Evolutionary conservation across 2,113 vertebrate species (phyloP).

Genomic region (Physeter macrocephalus): DNA sequence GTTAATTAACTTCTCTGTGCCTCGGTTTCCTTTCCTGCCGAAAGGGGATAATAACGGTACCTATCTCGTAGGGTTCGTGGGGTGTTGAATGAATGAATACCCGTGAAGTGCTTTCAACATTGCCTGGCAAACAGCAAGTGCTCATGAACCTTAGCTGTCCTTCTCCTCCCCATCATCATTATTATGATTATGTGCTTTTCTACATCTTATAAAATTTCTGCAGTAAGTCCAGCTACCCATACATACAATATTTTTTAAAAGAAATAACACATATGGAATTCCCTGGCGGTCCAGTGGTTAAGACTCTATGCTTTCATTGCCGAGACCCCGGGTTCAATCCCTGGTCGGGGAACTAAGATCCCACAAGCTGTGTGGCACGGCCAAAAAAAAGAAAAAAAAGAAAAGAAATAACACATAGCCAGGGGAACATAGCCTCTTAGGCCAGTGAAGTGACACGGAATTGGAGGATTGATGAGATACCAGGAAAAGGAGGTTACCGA

Average conservation of each 20-base stretch:
- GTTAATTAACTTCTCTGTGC: not conserved
- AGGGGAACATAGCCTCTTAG: not conserved
- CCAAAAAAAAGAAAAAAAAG: too few species aligned
- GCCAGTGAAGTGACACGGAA: not conserved
- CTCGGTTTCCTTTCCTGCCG: not conserved
- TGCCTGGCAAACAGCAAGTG: not conserved
- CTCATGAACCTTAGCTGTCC: not conserved
- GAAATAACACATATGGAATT: not conserved
- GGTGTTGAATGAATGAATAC: not conserved
- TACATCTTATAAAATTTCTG: not conserved
- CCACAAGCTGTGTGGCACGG: too few species aligned
- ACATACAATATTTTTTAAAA: not conserved
- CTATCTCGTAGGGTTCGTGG: not conserved
- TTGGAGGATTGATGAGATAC: not conserved
- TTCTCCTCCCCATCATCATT: not conserved
- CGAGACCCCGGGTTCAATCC: too few species aligned
- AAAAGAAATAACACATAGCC: not conserved
- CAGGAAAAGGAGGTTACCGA: not conserved
- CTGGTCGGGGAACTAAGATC: too few species aligned
- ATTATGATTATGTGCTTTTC: not conserved
- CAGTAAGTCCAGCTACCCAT: not conserved
- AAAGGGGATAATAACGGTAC: not conserved
- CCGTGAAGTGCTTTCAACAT: not conserved
- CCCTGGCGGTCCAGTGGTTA: too few species aligned
- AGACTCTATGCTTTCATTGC: too few species aligned